Evolutionary conservation across 2,888 invertebrate genomes (phyloP), one percentile per base, ranked within the genome.

Genomic region (Atherix ibis): DNA sequence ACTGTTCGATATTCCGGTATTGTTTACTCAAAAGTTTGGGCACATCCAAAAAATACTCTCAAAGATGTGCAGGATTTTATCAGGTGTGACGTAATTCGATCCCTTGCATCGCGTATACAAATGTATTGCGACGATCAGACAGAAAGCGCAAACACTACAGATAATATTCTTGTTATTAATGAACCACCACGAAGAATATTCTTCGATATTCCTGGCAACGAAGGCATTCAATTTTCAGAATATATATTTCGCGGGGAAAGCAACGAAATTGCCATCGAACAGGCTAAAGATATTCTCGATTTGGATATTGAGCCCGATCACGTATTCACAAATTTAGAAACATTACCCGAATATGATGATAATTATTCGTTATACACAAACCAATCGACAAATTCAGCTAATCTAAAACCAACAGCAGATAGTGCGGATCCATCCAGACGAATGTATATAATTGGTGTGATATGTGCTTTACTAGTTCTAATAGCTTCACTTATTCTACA

Each of bases 91-190:
- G 73, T 91, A 16, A 66, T 89, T 42, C 67, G 91, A 38, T 91
- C 91, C 34, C 62, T 92, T 37, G 73, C 79, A 9, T 77, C 88
- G 9, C 67, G 92, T 40, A 73, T 91, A 51, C 87, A 88, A 48
- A 81, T 92, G 70, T 85, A 91, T 52, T 89, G 87, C 67, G 91
- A 91, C 60, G 89, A 89, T 36, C 65, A 91, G 34, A 81, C 87
- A 17, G 57, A 54, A 39, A 48, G 55, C 2, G 51, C 52, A 40
- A 50, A 52, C 8, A 48, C 44, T 31, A 48, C 40, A 19, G 52
- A 51, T 36, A 47, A 46, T 1, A 39, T 54, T 10, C 73, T 79
- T 32, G 82, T 84, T 43, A 70, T 85, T 43, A 89, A 89, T 50
- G 89, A 91, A 57, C 87, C 88, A 1, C 92, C 92, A 0, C 69